Evolutionary conservation across 2,888 invertebrate genomes (phyloP).

Genomic region (Drosophila parthenogenetica): DNA sequence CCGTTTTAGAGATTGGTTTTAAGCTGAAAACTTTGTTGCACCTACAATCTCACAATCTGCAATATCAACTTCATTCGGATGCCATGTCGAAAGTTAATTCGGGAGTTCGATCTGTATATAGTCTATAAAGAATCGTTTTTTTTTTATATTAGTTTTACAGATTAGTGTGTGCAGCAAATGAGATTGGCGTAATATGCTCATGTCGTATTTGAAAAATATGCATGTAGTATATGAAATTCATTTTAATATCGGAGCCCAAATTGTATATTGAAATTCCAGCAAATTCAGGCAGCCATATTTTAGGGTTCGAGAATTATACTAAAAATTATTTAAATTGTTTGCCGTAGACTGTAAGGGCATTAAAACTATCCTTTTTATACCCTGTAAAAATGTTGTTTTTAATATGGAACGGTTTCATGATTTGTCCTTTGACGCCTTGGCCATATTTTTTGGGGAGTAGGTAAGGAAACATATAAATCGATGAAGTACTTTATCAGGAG

Average conservation of each 20-base stretch:
- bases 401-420: background rate
- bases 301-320: background rate
- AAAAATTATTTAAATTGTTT: constrained; percentile 2
- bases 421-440: too few species aligned
- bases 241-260: constrained; percentile 34
- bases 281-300: constrained; percentile 31
- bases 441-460: too few species aligned
- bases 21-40: constrained; percentile 64
- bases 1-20: constrained; percentile 69
- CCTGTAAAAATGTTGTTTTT: background rate
- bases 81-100: constrained; percentile 66
- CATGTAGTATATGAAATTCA: constrained; percentile 26
- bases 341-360: constrained; percentile 3
- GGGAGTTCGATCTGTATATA: constrained; percentile 87
- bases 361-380: background rate
- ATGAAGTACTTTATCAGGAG: too few species aligned
- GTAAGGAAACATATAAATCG: too few species aligned
- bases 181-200: constrained; percentile 32
- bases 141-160: constrained; percentile 15
- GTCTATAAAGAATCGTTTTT: constrained; percentile 52
- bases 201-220: constrained; percentile 7
- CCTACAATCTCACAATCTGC: constrained; percentile 61
- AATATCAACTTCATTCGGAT: constrained; percentile 72
- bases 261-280: constrained; percentile 50
- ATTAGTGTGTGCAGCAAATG: constrained; percentile 33